These are phyloP conservation scores for Auanema freiburgensis DNA, from an alignment of 2,888 invertebrate species.

Conservation along the genomic window DNA sequence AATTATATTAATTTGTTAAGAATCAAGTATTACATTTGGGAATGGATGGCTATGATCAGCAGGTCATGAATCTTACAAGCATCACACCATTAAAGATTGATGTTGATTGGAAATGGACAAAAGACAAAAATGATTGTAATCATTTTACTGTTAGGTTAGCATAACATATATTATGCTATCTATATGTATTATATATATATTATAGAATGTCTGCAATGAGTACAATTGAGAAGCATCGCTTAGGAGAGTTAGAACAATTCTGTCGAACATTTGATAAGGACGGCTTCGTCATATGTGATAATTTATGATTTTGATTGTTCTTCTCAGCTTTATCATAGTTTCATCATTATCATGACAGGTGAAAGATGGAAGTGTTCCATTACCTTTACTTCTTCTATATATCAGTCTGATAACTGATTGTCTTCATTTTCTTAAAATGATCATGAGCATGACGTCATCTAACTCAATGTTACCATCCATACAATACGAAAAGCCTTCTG, in stretches of 20 bases:
- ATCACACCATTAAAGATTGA: conserved; percentile 48
- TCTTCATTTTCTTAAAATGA: too few relatives aligned
- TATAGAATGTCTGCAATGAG: conserved; percentile 49
- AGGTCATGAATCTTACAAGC: conserved; percentile 25
- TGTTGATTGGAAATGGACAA: conserved; percentile 48
- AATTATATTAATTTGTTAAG: too few relatives aligned
- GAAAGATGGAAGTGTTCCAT: background rate
- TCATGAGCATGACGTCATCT: too few relatives aligned
- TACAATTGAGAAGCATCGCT: conserved; percentile 31
- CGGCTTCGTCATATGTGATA: conserved; percentile 41
- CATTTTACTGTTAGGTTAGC: conserved; percentile 42
- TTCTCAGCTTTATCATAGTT: too few relatives aligned
- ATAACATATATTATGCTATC: too few relatives aligned
- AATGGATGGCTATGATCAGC: conserved; percentile 34
- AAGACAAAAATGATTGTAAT: conserved; percentile 39
- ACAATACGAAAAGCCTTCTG: too few relatives aligned
- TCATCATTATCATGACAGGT: too few relatives aligned
- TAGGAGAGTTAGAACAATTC: conserved; percentile 35
- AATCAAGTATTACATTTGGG: conserved; percentile 25
- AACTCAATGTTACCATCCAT: too few relatives aligned
- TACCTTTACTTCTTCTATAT: conserved; percentile 1
- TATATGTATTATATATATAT: background rate
- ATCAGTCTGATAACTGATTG: background rate
- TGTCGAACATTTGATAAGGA: conserved; percentile 43
- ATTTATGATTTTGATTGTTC: conserved; percentile 23